These are phyloP conservation scores for Rotaria magnacalcarata DNA, from an alignment of 2,888 invertebrate species.

Conservation along the genomic window DNA sequence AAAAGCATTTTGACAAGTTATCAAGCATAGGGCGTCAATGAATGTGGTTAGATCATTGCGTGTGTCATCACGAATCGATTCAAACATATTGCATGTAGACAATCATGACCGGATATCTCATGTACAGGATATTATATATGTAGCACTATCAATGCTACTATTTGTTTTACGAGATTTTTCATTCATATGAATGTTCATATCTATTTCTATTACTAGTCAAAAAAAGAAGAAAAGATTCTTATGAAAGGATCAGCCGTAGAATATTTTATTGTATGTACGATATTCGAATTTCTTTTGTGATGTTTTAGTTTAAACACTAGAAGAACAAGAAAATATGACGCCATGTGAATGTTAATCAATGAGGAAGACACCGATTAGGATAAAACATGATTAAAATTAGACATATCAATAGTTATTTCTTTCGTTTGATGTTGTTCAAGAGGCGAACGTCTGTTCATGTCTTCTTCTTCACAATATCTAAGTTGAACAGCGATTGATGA, in stretches of 20 bases:
- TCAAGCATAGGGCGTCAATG: neutral
- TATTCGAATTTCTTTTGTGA: neutral
- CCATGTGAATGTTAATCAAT: neutral
- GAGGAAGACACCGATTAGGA: neutral
- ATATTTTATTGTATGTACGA: neutral
- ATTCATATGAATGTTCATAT: neutral
- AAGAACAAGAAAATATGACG: neutral
- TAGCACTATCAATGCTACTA: neutral
- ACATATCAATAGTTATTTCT: neutral
- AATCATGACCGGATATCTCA: conserved; percentile 5
- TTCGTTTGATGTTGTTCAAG: neutral
- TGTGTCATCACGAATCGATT: neutral
- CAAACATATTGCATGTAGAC: conserved; percentile 1
- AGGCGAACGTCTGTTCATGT: conserved; percentile 1
- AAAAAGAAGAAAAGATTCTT: neutral
- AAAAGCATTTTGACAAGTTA: conserved; percentile 17
- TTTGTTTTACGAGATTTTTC: neutral
- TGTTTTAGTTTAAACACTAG: neutral
- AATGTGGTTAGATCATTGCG: neutral
- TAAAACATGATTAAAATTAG: neutral
- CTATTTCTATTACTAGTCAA: neutral
- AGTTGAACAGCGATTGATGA: neutral
- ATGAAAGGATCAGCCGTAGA: neutral
- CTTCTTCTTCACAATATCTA: neutral
- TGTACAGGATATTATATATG: neutral